Conservation (phyloP, 1,140 invertebrate genomes). For the Littorina saxatilis region DNA sequence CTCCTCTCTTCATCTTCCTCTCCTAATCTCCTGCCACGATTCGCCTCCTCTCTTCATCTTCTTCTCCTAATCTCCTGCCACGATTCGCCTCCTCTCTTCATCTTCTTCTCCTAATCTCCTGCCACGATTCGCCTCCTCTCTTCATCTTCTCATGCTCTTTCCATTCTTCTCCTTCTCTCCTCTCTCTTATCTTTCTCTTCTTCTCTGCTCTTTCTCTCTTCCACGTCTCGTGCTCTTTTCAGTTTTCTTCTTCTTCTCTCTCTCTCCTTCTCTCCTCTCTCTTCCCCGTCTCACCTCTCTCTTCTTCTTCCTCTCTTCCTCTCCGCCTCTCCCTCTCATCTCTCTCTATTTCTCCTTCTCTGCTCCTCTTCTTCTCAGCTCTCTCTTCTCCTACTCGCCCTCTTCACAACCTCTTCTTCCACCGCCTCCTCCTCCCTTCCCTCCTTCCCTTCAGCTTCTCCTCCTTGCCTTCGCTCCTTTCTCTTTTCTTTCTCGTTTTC, state of each 20-base stretch:
- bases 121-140: too few relatives aligned
- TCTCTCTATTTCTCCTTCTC: slow-evolving; percentile 15
- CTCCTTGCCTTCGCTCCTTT: too few relatives aligned
- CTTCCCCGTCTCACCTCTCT: neutral
- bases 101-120: too few relatives aligned
- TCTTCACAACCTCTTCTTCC: neutral
- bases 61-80: too few relatives aligned
- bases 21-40: too few relatives aligned
- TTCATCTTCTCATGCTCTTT: too few relatives aligned
- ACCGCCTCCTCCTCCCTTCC: neutral
- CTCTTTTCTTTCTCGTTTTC: too few relatives aligned
- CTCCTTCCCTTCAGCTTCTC: neutral
- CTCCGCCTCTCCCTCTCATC: neutral
- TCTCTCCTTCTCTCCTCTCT: slow-evolving; percentile 13
- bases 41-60: too few relatives aligned
- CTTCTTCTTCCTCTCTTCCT: neutral
- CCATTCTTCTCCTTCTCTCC: too few relatives aligned
- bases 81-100: too few relatives aligned
- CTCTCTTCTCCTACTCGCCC: neutral
- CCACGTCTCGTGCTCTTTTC: too few relatives aligned
- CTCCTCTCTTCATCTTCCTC: too few relatives aligned
- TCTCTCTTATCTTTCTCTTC: neutral
- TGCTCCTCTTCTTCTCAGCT: neutral
- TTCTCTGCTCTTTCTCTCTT: neutral
- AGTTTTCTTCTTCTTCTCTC: slow-evolving; percentile 8